phyloP scores from a whole-genome alignment of 2,797 vertebrate genomes.

The Paramormyrops hopkinsi region DNA sequence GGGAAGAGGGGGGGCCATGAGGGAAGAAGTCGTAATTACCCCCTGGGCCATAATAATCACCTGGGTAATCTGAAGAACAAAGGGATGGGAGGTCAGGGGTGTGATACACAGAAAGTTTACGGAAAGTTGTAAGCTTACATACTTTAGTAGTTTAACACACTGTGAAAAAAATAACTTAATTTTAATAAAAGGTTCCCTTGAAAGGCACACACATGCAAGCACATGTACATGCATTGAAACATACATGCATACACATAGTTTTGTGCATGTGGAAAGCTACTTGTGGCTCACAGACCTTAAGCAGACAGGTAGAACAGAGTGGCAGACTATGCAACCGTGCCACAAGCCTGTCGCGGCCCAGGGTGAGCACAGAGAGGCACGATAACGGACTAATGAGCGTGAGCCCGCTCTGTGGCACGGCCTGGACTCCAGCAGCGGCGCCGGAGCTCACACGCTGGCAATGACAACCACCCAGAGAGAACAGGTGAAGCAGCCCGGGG shows the following conservation, averaged over 20 bases:
- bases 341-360: neutral
- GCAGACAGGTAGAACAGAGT: neutral
- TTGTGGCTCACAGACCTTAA: neutral
- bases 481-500: neutral
- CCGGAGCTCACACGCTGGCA: neutral
- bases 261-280: neutral
- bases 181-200: neutral
- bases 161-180: neutral
- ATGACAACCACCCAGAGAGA: conserved; percentile 2
- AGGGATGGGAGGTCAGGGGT: neutral
- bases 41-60: conserved; percentile 76
- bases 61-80: conserved; percentile 69
- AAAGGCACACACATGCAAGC: neutral
- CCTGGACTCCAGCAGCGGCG: neutral
- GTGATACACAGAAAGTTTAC: neutral
- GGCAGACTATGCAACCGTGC: neutral
- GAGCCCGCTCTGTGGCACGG: conserved; percentile 1
- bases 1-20: conserved; percentile 74
- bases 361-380: neutral
- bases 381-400: conserved; percentile 14
- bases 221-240: neutral
- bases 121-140: neutral
- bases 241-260: neutral
- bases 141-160: neutral
- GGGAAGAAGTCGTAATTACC: conserved; percentile 81